Conservation (phyloP, 2,888 invertebrate genomes). For the Bedellia somnulentella region DNA sequence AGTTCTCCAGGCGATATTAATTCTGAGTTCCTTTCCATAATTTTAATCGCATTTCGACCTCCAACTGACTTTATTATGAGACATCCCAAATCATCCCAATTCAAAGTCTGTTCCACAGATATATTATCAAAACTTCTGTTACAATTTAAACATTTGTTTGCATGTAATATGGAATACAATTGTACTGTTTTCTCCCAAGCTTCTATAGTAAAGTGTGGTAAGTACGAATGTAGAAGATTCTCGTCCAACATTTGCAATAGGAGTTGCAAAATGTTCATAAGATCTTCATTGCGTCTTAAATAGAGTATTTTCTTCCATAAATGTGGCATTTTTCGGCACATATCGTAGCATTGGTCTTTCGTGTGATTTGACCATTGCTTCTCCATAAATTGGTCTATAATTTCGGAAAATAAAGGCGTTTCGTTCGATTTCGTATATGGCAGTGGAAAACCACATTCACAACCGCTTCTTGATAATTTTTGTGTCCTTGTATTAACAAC, state of each 20-base stretch:
- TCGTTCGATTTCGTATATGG: slow-evolving; percentile 44
- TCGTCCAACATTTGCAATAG: slow-evolving; percentile 65
- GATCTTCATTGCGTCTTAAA: slow-evolving; percentile 43
- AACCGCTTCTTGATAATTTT: slow-evolving; percentile 40
- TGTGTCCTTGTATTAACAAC: slow-evolving; percentile 49
- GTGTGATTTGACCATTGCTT: slow-evolving; percentile 42
- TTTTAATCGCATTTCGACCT: slow-evolving; percentile 53
- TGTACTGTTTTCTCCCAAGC: slow-evolving; percentile 62
- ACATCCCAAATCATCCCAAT: slow-evolving; percentile 64
- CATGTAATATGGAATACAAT: slow-evolving; percentile 57
- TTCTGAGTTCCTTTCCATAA: slow-evolving; percentile 58
- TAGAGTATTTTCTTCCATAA: slow-evolving; percentile 64
- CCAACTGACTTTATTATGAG: slow-evolving; percentile 65
- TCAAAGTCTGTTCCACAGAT: slow-evolving; percentile 44
- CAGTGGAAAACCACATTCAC: slow-evolving; percentile 63
- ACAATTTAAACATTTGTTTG: slow-evolving; percentile 65
- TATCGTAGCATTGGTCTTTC: slow-evolving; percentile 43
- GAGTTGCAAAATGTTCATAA: slow-evolving; percentile 54
- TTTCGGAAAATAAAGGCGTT: slow-evolving; percentile 47
- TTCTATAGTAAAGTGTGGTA: slow-evolving; percentile 57
- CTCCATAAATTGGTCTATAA: slow-evolving; percentile 61
- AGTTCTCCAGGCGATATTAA: slow-evolving; percentile 60
- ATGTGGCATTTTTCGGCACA: slow-evolving; percentile 64
- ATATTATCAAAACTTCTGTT: slow-evolving; percentile 44
- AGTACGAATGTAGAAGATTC: slow-evolving; percentile 50